These are phyloP conservation scores for Bungarus multicinctus DNA, from an alignment of 2,113 vertebrate species.

Conservation along the genomic window DNA sequence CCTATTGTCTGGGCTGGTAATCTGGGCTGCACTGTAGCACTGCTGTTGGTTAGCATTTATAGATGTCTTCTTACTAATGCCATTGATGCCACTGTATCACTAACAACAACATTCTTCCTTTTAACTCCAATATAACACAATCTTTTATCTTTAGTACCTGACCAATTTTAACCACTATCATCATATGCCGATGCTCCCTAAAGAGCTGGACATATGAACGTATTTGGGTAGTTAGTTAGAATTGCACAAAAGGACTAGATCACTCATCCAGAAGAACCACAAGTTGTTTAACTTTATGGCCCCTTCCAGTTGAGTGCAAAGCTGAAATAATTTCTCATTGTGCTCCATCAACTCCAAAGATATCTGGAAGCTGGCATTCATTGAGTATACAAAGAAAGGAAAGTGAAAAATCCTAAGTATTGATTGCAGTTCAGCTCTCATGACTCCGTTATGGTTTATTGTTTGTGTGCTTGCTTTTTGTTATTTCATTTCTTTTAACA, in stretches of 20 bases:
- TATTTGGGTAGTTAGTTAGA: neutral
- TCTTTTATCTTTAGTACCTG: neutral
- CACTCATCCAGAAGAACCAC: neutral
- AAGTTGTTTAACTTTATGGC: neutral
- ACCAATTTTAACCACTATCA: neutral
- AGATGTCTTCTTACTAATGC: neutral
- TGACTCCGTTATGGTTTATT: neutral
- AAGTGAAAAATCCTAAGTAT: neutral
- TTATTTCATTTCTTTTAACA: neutral
- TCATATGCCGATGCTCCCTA: neutral
- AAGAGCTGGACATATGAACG: neutral
- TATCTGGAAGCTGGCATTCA: neutral
- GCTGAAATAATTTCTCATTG: neutral
- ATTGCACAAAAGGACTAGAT: neutral
- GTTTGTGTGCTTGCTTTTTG: neutral
- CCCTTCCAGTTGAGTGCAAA: neutral
- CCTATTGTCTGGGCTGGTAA: neutral
- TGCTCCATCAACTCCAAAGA: neutral
- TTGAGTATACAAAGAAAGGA: neutral
- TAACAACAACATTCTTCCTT: neutral
- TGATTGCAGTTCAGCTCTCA: neutral
- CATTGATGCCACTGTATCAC: neutral
- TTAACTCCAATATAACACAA: neutral
- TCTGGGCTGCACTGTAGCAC: neutral
- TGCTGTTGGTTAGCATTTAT: neutral